A percentile compares a stretch with the other conserved stretches of the same genome.
Evolutionary conservation across 2,113 vertebrate genomes (phyloP).

Genomic region (Anarhynchus alexandrinus): DNA sequence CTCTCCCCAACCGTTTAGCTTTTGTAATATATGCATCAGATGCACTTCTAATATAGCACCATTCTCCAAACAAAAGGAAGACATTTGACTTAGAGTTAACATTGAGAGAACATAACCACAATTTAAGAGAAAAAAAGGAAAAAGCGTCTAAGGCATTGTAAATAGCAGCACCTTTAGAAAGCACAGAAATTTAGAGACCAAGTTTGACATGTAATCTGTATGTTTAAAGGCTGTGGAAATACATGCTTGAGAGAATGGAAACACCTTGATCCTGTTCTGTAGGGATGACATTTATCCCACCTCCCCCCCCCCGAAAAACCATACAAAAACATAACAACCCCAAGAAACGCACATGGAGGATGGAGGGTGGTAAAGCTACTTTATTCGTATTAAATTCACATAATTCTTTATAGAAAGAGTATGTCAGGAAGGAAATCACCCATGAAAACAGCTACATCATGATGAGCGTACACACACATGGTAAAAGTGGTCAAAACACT

Average conservation of each 20-base stretch:
- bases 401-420: neutral
- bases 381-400: neutral
- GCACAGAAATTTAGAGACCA: neutral
- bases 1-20: neutral
- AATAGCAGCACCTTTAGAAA: neutral
- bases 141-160: neutral
- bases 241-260: neutral
- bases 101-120: neutral
- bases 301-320: fast-evolving
- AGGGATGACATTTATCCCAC: neutral
- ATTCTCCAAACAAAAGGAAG: neutral
- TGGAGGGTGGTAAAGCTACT: neutral
- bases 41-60: neutral
- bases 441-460: neutral
- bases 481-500: neutral
- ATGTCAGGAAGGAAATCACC: neutral
- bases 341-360: neutral
- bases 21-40: neutral
- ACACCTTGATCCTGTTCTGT: neutral
- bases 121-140: neutral
- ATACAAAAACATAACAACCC: neutral
- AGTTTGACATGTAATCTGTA: neutral
- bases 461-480: neutral
- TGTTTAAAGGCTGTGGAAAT: neutral
- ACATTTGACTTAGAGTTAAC: neutral